Evolutionary conservation across 35 echinoderm and acorn worm species (phyloP), one percentile per base, ranked within the genome.

Genomic region (Heliocidaris tuberculata): DNA sequence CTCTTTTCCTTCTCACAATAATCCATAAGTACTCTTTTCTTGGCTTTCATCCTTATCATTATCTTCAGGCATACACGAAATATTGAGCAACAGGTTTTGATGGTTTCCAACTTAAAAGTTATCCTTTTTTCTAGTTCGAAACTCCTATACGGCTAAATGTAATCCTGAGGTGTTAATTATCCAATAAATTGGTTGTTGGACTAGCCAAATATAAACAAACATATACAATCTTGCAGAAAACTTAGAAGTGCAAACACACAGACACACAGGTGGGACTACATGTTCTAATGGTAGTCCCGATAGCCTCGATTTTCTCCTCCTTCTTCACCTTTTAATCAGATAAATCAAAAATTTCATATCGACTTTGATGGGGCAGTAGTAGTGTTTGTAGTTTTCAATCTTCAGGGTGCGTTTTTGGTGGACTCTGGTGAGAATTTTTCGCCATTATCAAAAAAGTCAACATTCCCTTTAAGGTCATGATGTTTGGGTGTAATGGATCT

Each of bases 401-500:
- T 78, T 78, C 65, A 27, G 7, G 19, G 0, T n/a, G 19, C 27
- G 17, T 27, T 27, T 4, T n/a, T 27, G 19, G 65, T 78, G 17
- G 15, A 78, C 24, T 27, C 65, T n/a, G n/a, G n/a, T n/a, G 11
- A 13, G 15, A 2, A 13, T 10, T 56, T 56, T 10, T 56, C 52
- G 10, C 11, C 52, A 15, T 2, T 15, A 15, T 6, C 65, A 78
- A 0, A 78, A 0, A 78, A 7, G 19, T 78, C 21, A 6, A n/a
- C 17, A 7, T n/a, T n/a, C 21, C 65, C 21, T 27, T 89, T 89
- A 32, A 89, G 17, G 15, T 88, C 86, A 42, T 88, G 10, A 48
- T 13, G 86, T 48, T 31, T 31, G 12, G 87, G 87, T 89, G 47
- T 89, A 89, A 89, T 89, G 87, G 87, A 32, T 89, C 47, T 48